A percentile compares a stretch with the other conserved stretches of the same genome.
phyloP scores from a whole-genome alignment of 1,140 invertebrate genomes.

The Plutomurus gul region DNA sequence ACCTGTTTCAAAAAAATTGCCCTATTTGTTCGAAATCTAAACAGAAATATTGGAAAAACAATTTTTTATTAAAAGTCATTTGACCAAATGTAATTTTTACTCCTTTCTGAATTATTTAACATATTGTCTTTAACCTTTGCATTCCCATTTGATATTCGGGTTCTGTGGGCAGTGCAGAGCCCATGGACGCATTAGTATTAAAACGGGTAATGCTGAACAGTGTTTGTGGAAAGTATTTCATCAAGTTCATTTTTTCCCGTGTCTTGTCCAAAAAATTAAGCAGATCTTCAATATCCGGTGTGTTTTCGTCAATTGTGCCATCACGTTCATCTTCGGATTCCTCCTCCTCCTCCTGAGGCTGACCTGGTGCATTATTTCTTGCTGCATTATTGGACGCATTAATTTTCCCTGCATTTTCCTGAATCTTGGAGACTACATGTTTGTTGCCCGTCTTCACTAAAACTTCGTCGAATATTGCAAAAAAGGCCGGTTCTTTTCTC shows the following conservation, averaged over 20 bases:
- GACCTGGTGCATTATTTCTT: too few species aligned
- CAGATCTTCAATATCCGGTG: background rate
- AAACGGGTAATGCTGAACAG: background rate
- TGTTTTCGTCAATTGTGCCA: background rate
- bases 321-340: background rate
- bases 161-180: background rate
- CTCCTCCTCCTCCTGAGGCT: background rate
- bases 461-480: background rate
- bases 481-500: background rate
- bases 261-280: background rate
- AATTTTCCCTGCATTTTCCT: background rate
- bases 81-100: too few species aligned
- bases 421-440: background rate
- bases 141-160: background rate
- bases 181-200: too few species aligned
- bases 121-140: background rate
- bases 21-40: background rate
- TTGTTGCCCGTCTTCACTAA: background rate
- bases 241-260: background rate
- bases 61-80: too few species aligned
- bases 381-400: too few species aligned
- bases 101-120: too few species aligned
- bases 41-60: background rate
- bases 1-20: background rate
- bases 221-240: background rate